Conservation (phyloP, 2,888 invertebrate genomes). For the Dendrolimus houi region DNA sequence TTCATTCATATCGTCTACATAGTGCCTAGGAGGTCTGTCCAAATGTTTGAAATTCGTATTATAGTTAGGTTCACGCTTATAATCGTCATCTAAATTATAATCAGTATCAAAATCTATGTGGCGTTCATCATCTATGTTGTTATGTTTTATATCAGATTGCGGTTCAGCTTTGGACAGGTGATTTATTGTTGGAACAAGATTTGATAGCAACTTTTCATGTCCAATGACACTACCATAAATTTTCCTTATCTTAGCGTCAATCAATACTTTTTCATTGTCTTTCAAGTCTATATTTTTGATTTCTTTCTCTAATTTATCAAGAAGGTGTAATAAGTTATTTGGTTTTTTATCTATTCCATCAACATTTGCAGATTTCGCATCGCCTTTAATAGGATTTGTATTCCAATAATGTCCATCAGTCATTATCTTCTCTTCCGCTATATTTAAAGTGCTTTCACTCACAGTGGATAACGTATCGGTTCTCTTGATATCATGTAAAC, state of each 20-base stretch:
- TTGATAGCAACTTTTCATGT: not conserved
- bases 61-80: constrained; percentile 3
- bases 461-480: not conserved
- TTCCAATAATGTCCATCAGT: constrained; percentile 18
- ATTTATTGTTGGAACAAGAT: not conserved
- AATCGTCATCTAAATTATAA: constrained; percentile 3
- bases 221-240: constrained; percentile 41
- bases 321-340: constrained; percentile 36
- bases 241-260: constrained; percentile 49
- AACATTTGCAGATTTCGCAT: constrained; percentile 4
- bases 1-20: not conserved
- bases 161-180: not conserved
- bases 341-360: constrained; percentile 21
- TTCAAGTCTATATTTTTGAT: constrained; percentile 38
- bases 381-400: constrained; percentile 5
- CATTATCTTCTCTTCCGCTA: constrained; percentile 24
- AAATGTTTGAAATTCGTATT: constrained; percentile 3
- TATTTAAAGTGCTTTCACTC: constrained; percentile 19
- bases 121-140: constrained; percentile 8
- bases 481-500: not conserved
- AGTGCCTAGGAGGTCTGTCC: not conserved
- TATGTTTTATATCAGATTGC: not conserved
- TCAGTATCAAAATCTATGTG: constrained; percentile 8
- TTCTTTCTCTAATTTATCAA: constrained; percentile 47
- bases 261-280: constrained; percentile 36